These are phyloP conservation scores for Zygaena filipendulae DNA, from an alignment of 2,888 invertebrate genomes.

Conservation along the genomic window DNA sequence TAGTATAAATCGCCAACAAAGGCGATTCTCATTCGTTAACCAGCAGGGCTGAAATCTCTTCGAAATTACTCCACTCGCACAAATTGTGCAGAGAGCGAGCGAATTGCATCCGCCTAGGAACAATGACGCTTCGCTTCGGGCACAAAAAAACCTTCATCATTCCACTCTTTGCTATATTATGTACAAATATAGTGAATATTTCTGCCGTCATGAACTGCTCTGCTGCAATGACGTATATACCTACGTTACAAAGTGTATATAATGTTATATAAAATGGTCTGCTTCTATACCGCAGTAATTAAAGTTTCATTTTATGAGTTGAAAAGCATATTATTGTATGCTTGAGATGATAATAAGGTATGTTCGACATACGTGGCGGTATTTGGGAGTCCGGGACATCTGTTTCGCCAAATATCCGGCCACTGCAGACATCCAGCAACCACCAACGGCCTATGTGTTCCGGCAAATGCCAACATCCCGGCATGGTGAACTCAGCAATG, in stretches of 20 bases:
- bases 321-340: too few species aligned
- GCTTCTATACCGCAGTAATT: too few species aligned
- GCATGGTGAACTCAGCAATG: too few species aligned
- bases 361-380: conserved; percentile 55
- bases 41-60: conserved; percentile 42
- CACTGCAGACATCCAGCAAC: conserved; percentile 72
- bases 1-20: conserved; percentile 1
- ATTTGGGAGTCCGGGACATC: conserved; percentile 52
- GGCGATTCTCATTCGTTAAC: conserved; percentile 23
- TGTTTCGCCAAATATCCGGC: conserved; percentile 50
- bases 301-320: too few species aligned
- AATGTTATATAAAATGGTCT: too few species aligned
- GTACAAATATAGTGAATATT: too few species aligned
- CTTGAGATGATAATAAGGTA: too few species aligned
- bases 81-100: conserved; percentile 60
- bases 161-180: conserved; percentile 43
- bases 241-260: too few species aligned
- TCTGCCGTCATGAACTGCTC: background rate
- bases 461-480: conserved; percentile 61
- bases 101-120: conserved; percentile 64
- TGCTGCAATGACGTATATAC: too few species aligned
- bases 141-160: conserved; percentile 45
- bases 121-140: conserved; percentile 54
- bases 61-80: conserved; percentile 58
- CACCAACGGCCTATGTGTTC: conserved; percentile 73